Base-by-base conservation (phyloP, 2,888 invertebrate species). In the Coenonympha glycerion region DNA sequence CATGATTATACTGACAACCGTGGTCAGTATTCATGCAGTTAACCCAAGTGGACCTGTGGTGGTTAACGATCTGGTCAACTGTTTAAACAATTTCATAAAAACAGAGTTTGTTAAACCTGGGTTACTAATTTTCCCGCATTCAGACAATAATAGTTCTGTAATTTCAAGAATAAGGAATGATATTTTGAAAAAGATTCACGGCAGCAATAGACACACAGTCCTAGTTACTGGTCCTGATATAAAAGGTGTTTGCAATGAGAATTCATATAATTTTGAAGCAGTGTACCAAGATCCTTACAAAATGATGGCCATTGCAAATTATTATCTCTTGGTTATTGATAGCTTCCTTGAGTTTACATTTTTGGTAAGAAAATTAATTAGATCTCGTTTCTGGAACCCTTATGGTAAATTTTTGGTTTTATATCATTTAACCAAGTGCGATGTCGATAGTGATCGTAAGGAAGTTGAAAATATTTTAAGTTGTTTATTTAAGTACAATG, bases 301-400 rank as follows among this genome's bases (percentile, higher is more conserved):
- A 52, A 57, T 68, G 1, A 57, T 68, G 46, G 68, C 66, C 3
- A 45, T 55, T 26, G 79, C 81, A 2, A 67, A 73, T 44, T 85
- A 83, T 57, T 79, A 73, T 45, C 49, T 85, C 1, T 64, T 81
- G 8, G 65, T 85, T 9, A 63, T 81, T 3, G 75, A 79, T 9
- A 63, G 57, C 26, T 73, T 68, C 36, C 51, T 63, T 18, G 76
- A 80, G 21, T 82, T 84, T 37, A 68, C 66, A 5, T 57, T 61
- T 11, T 51, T 78, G 6, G 64, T 70, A 1, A 67, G 66, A 48
- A 74, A 74, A 62, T 47, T 83, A 2, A 63, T 76, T 2, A 61
- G 70, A 19, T 67, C 76, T 1, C 64, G 73, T n/a, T 75, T 65
- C 53, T 86, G 86, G 86, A 83, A 84, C 49, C 83, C 86, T 3